Base-by-base conservation (phyloP, 2,113 vertebrate species). In the Salvator merianae region DNA sequence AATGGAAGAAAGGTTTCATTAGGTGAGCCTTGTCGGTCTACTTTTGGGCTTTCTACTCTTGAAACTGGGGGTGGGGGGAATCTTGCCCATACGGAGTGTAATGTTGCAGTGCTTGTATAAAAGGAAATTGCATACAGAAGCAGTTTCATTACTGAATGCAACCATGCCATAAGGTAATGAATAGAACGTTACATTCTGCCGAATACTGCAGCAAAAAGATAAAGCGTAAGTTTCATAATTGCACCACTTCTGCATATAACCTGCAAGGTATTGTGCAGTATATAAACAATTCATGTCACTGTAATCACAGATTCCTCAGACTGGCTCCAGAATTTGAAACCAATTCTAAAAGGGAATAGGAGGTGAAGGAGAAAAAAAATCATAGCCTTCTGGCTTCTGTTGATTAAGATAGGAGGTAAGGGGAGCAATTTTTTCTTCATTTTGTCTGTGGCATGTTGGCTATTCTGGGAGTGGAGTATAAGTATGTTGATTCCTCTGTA, bases 21-120 rank as follows among this genome's bases (percentile, higher is more conserved):
- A 70, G 5, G 50, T 50, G 16, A 3, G 6, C 66, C 18, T 71
- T 79, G 2, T 76, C 32, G 68, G 34, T 70, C 55, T 71, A 3
- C 55, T 88, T 69, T 84, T 36, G 84, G 8, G 20, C 80, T 72
- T 3, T 28, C 80, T 71, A 32, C 66, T 80, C 71, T 87, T 86
- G 63, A 89, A 47, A 77, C 55, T 55, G 0, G 47, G 24, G 53
- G 20, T 1, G 80, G n/a, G 65, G 43, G 18, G 0, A 83, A 62
- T 83, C n/a, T 32, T 86, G 65, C 22, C 47, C 13, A 62, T 34
- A 55, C 0, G 9, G 47, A 36, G 1, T 77, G 73, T 20, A 79
- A 65, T 76, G 72, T n/a, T 81, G 28, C 7, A 30, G 12, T 32
- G 24, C 55, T n/a, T 4, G 16, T 77, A 77, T 1, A 18, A 63